Percentiles rank a stretch among this genome's conserved stretches.
These are phyloP conservation scores for Neopipo cinnamomea DNA, from an alignment of 2,113 vertebrate species.

Conservation along the genomic window DNA sequence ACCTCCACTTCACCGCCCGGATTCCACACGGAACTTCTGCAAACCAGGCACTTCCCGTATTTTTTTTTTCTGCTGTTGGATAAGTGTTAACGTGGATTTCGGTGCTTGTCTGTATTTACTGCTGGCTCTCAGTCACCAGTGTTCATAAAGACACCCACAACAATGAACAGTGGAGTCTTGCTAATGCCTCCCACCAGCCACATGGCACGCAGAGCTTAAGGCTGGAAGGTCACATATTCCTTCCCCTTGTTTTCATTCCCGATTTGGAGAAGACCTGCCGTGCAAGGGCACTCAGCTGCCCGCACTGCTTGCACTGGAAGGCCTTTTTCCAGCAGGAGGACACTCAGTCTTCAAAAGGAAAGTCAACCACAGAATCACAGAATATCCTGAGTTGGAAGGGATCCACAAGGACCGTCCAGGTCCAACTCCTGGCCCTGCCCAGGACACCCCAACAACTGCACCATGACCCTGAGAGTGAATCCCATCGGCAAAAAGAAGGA, in stretches of 20 bases:
- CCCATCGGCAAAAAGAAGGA: background rate
- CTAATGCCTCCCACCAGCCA: constrained; percentile 58
- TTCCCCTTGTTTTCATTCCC: background rate
- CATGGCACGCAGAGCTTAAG: constrained; percentile 15
- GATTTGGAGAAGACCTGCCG: background rate
- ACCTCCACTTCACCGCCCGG: background rate
- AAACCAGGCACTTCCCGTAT: background rate
- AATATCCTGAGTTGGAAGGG: background rate
- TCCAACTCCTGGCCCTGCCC: background rate
- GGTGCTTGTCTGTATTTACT: constrained; percentile 44
- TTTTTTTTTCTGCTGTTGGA: background rate
- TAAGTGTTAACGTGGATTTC: background rate
- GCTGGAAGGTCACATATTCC: constrained; percentile 52
- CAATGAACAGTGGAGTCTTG: background rate
- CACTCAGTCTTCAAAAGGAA: background rate
- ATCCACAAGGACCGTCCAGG: background rate
- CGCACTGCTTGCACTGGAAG: background rate
- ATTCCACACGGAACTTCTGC: background rate
- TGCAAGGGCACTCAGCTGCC: background rate
- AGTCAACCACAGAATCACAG: background rate
- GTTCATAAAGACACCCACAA: constrained; percentile 61
- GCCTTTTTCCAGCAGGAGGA: background rate
- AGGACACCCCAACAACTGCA: background rate
- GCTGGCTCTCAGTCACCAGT: constrained; percentile 36
- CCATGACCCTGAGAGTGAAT: background rate